Conservation (phyloP, 2,888 invertebrate species). For the Willowsia nigromaculata region DNA sequence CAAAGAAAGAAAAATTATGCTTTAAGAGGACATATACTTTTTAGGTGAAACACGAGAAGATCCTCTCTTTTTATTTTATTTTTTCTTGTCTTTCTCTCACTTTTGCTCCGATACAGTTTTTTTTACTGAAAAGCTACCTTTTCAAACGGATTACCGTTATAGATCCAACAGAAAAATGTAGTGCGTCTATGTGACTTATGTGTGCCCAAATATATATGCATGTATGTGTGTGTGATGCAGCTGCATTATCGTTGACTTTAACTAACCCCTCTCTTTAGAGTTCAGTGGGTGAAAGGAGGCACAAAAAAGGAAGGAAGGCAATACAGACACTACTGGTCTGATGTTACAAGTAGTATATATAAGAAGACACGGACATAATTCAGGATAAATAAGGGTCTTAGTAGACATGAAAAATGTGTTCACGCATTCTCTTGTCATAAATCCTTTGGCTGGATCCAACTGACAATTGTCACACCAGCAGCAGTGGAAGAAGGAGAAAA, state of each 20-base stretch:
- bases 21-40: not conserved
- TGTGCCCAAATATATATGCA: too few relatives aligned
- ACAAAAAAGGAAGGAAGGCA: conserved; percentile 2
- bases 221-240: conserved; percentile 32
- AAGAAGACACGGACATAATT: conserved; percentile 67
- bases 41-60: not conserved
- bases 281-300: conserved; percentile 9
- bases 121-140: conserved; percentile 6
- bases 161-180: not conserved
- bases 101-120: not conserved
- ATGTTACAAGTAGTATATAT: not conserved
- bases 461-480: conserved; percentile 61
- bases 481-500: not conserved
- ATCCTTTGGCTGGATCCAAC: conserved; percentile 63
- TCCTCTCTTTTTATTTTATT: not conserved
- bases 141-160: conserved; percentile 55
- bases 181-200: not conserved
- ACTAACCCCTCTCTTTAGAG: conserved; percentile 51
- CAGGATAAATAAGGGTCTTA: conserved; percentile 73
- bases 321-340: not conserved
- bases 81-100: not conserved
- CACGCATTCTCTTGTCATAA: conserved; percentile 73
- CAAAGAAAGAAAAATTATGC: conserved; percentile 29
- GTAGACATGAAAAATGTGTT: conserved; percentile 74
- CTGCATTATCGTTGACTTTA: conserved; percentile 49